Conservation (phyloP, 2,113 vertebrate genomes). For the Galemys pyrenaicus region DNA sequence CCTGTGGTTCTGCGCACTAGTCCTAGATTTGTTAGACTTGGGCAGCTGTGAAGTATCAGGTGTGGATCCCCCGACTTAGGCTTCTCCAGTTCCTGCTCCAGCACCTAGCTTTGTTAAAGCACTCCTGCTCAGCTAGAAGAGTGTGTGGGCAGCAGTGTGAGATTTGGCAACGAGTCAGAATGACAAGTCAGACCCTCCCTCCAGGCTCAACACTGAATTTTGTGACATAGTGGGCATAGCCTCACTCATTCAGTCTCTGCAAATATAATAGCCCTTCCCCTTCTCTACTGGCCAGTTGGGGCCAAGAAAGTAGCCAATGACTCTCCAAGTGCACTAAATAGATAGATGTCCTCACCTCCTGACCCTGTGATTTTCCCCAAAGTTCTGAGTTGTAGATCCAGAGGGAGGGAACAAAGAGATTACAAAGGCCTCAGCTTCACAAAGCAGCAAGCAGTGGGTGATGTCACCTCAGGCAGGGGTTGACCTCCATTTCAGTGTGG, state of each 20-base stretch:
- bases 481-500: background rate
- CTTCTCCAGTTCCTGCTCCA: background rate
- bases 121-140: background rate
- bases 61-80: background rate
- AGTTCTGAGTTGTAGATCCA: background rate
- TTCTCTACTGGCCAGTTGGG: background rate
- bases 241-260: background rate
- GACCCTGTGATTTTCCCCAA: background rate
- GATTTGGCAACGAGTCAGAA: fast-evolving
- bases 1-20: background rate
- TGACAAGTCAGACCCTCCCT: background rate
- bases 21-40: background rate
- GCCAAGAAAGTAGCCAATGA: background rate
- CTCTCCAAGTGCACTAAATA: background rate
- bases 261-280: background rate
- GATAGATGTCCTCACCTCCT: background rate
- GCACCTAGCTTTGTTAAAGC: background rate
- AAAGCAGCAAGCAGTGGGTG: background rate
- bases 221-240: background rate
- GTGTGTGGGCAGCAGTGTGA: background rate
- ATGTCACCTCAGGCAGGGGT: background rate
- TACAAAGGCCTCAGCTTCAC: background rate
- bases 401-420: background rate
- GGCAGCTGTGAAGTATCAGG: background rate
- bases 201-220: background rate